Base-by-base conservation (phyloP, 1,140 invertebrate species). In the Sycophila sp. region DNA sequence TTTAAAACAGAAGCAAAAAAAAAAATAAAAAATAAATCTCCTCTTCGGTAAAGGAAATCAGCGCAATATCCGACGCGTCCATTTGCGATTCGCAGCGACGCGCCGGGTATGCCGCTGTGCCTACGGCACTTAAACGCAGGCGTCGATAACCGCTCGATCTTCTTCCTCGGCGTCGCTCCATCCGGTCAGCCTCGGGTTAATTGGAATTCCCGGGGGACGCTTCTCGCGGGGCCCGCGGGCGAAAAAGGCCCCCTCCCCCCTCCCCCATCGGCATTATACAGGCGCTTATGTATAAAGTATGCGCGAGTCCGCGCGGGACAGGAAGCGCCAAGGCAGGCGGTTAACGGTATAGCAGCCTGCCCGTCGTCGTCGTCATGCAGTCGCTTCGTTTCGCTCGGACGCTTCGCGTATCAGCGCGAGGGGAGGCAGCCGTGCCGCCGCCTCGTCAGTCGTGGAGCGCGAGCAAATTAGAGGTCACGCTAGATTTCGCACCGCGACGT, bases 301-400 rank as follows among this genome's bases (percentile, higher is more conserved):
- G 55, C 55, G 32, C 32, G 28, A 58, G 15, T 15, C 22, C 8
- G 51, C 15, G 22, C 17, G 30, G 19, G 55, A 32, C 55, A 34
- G 30, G 55, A 32, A 58, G 28, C 28, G n/a, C 30, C 4, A 30
- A 58, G 55, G 11, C n/a, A n/a, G 11, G n/a, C 17, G 55, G 7
- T 28, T 55, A 55, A 55, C 51, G 51, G 51, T 55, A 58, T 11
- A 58, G 15, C 19, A 17, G 17, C 4, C n/a, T 15, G 30, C 28
- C 4, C 17, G 49, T 42, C 56, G 62, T 24, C 59, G 36, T 65
- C n/a, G n/a, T n/a, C n/a, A n/a, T n/a, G n/a, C n/a, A n/a, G n/a
- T n/a, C 30, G 59, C 22, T 64, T 70, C 76, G 51, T 72, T 69
- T 58, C 47, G 47, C 60, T 32, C 59, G 34, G 28, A 69, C 71